Conservation (phyloP, 2,888 invertebrate species). For the Trichacis sp. region DNA sequence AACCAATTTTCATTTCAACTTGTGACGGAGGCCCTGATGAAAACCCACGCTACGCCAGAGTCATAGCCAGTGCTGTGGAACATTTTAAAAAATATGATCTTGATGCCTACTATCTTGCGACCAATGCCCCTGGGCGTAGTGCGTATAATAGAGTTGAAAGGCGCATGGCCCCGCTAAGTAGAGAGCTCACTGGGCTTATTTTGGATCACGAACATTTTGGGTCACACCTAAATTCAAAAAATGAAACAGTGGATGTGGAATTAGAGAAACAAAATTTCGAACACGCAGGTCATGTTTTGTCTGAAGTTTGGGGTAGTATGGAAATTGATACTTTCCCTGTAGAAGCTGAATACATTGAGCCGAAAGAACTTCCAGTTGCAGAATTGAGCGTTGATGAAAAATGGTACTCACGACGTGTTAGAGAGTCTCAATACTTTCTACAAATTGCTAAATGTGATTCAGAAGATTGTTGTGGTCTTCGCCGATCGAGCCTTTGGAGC, state of each 20-base stretch:
- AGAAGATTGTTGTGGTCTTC: slow-evolving; percentile 8
- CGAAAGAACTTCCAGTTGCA: slow-evolving; percentile 13
- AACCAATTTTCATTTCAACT: slow-evolving; percentile 53
- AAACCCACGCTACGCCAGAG: slow-evolving; percentile 19
- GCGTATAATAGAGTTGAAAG: slow-evolving; percentile 60
- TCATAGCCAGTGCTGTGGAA: slow-evolving; percentile 42
- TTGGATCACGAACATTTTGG: slow-evolving; percentile 54
- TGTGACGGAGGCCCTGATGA: slow-evolving; percentile 49
- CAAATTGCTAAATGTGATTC: slow-evolving; percentile 36
- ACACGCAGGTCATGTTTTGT: slow-evolving; percentile 54
- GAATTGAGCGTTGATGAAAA: slow-evolving; percentile 31
- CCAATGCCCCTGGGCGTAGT: slow-evolving; percentile 54
- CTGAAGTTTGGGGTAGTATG: slow-evolving; percentile 54
- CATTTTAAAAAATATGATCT: slow-evolving; percentile 48
- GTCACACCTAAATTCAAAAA: slow-evolving; percentile 50
- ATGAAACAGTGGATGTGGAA: slow-evolving; percentile 51
- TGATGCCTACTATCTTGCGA: slow-evolving; percentile 50
- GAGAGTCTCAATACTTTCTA: slow-evolving; percentile 49
- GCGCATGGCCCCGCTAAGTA: slow-evolving; percentile 54
- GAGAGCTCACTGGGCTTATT: slow-evolving; percentile 52
- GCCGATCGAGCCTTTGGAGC: slow-evolving; percentile 3
- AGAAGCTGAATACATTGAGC: slow-evolving; percentile 29
- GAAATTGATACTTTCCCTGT: slow-evolving; percentile 51
- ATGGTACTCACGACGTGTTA: slow-evolving; percentile 47
- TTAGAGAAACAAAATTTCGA: slow-evolving; percentile 60